phyloP scores from a whole-genome alignment of 2,888 invertebrate species.

The Metalampra italica region DNA sequence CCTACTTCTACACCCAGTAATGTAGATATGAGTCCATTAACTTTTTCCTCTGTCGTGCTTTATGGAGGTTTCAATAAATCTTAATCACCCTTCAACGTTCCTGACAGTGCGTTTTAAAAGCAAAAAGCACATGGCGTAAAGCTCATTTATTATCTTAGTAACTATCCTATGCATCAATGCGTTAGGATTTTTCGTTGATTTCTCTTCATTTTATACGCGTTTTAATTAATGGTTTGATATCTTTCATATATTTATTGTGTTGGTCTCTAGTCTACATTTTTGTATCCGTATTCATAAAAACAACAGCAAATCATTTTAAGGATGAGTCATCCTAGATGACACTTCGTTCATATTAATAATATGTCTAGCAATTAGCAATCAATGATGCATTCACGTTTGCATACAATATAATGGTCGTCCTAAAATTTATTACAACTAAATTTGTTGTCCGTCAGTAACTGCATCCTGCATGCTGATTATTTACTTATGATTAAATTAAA shows the following conservation, averaged over 20 bases:
- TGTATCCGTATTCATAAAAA: not conserved
- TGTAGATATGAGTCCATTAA: slow-evolving; percentile 8
- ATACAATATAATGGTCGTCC: no score
- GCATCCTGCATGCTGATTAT: not conserved
- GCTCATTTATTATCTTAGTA: slow-evolving; percentile 19
- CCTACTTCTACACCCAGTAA: slow-evolving; percentile 1
- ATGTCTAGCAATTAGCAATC: slow-evolving; percentile 1
- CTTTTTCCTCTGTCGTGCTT: slow-evolving; percentile 17
- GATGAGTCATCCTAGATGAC: no score
- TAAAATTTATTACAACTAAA: not conserved
- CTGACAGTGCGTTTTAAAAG: slow-evolving; percentile 20
- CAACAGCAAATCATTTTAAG: not conserved
- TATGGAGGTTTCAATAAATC: slow-evolving; percentile 24
- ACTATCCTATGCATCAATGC: slow-evolving; percentile 13
- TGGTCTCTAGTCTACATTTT: not conserved
- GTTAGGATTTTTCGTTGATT: slow-evolving; percentile 6
- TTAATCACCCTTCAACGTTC: slow-evolving; percentile 22
- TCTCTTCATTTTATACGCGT: slow-evolving; percentile 1
- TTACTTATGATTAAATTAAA: not conserved
- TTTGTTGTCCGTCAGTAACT: not conserved
- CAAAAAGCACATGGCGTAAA: slow-evolving; percentile 19
- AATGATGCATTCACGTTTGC: slow-evolving; percentile 1
- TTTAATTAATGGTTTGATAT: slow-evolving; percentile 9
- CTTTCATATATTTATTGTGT: slow-evolving; percentile 1
- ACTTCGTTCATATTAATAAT: not conserved